Evolutionary conservation across 1,140 invertebrate genomes (phyloP).

Genomic region (Rhizoglyphus robini): DNA sequence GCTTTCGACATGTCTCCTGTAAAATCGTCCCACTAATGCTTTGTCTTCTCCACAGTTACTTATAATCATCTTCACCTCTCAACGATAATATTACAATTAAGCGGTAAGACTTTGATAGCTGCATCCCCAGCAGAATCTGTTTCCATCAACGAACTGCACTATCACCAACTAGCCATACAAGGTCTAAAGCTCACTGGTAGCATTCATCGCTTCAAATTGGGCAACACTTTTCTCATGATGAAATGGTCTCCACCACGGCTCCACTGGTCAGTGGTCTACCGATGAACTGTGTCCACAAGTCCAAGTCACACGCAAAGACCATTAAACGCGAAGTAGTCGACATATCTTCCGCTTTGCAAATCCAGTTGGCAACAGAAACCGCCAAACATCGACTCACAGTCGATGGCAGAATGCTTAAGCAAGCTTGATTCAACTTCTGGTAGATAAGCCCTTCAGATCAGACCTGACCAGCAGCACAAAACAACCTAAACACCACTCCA

Average conservation of each 20-base stretch:
- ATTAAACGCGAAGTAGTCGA: not conserved
- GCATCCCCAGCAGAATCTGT: not conserved
- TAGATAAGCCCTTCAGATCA: not conserved
- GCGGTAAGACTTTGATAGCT: not conserved
- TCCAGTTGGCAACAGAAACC: constrained; percentile 3
- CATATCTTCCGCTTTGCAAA: not conserved
- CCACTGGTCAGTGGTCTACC: not conserved
- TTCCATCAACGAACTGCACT: not conserved
- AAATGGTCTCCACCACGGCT: not conserved
- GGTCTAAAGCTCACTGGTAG: not conserved
- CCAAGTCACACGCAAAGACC: no score
- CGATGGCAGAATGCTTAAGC: not conserved
- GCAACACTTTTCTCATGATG: not conserved
- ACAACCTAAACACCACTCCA: no score
- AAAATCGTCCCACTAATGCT: no score
- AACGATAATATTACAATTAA: not conserved
- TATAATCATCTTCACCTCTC: no score
- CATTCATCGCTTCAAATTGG: not conserved
- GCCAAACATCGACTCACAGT: constrained; percentile 3
- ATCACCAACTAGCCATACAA: not conserved
- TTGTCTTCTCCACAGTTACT: no score
- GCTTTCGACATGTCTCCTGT: no score
- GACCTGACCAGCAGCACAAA: no score
- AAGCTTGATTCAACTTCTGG: not conserved
- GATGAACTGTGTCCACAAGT: no score